Conservation (phyloP, 2,888 invertebrate species). For the Sinopyrophorus schimmeli region DNA sequence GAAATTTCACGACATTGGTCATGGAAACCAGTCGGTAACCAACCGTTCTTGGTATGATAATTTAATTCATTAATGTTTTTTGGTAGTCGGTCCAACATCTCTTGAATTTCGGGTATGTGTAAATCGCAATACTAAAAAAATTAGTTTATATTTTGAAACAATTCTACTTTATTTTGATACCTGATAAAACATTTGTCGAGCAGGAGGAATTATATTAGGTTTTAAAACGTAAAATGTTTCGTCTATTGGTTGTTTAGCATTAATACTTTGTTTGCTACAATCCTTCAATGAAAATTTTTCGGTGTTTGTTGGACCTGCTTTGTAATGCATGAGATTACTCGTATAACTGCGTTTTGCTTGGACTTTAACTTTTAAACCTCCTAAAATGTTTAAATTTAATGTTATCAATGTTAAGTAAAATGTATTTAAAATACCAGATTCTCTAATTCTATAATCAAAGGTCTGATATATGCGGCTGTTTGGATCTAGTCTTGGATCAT, state of each 20-base stretch:
- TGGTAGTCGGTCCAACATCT: slow-evolving; percentile 70
- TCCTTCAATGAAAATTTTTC: slow-evolving; percentile 32
- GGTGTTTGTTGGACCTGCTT: slow-evolving; percentile 45
- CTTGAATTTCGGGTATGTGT: slow-evolving; percentile 76
- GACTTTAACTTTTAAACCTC: slow-evolving; percentile 58
- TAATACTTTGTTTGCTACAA: slow-evolving; percentile 39
- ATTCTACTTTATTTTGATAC: no score
- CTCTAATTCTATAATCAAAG: slow-evolving; percentile 77
- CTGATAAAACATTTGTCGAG: slow-evolving; percentile 88
- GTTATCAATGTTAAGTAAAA: not conserved
- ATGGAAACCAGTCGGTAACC: slow-evolving; percentile 74
- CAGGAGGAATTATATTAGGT: slow-evolving; percentile 76
- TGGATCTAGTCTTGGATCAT: slow-evolving; percentile 85
- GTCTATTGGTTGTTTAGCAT: slow-evolving; percentile 41
- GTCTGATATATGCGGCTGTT: slow-evolving; percentile 83
- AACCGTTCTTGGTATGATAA: slow-evolving; percentile 76
- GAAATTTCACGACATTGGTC: slow-evolving; percentile 74
- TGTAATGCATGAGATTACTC: slow-evolving; percentile 47
- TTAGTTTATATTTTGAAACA: slow-evolving; percentile 1
- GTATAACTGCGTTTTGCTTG: slow-evolving; percentile 58
- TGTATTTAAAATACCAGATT: slow-evolving; percentile 58
- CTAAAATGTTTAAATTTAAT: no score
- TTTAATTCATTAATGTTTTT: slow-evolving; percentile 61
- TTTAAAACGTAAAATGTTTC: slow-evolving; percentile 64
- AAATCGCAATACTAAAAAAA: slow-evolving; percentile 75